Base-by-base conservation (phyloP, 2,113 vertebrate species). In the Castor canadensis region DNA sequence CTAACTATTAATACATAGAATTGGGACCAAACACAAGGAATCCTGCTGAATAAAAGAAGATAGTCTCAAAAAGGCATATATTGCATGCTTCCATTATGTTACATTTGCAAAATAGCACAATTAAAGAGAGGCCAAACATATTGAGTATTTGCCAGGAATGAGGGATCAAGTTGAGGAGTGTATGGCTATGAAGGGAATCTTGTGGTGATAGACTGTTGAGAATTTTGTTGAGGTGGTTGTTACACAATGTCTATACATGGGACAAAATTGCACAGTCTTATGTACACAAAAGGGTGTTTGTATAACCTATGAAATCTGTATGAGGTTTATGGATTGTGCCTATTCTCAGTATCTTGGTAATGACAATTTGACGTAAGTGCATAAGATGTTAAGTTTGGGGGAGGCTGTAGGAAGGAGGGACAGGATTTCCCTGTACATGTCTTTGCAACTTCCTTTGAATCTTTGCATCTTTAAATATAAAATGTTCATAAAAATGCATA, bases 401-500 rank as follows among this genome's bases (percentile, higher is more conserved):
- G 22, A 52, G 2, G 3, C 28, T 64, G 30, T 30, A 10, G 9
- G 7, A 69, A 64, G 13, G 19, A 86, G 43, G 6, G 7, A 28
- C 10, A 38, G 19, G 2, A 71, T 58, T 92, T 54, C 11, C 43
- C 13, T 62, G 28, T 26, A 56, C 4, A 47, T 91, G 79, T 35
- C 47, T 95, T 91, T 76, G 28, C 12, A 86, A 52, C 0, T 5
- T 71, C 58, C 22, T 76, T 16, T 75, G 52, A 49, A 69, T 76
- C 7, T 86, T 85, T 64, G 84, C 12, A 40, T 91, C 20, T 90
- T 90, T 89, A 28, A 35, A 89, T 89, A 81, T 67, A 22, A 89
- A 67, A 79, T 3, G 4, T 3, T 75, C 22, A 7, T 77, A 26
- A 81, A 52, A 45, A 43, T 32, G 16, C 16, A 28, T 56, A 77